phyloP scores from a whole-genome alignment of 2,113 vertebrate genomes.

The Scytalopus superciliaris region DNA sequence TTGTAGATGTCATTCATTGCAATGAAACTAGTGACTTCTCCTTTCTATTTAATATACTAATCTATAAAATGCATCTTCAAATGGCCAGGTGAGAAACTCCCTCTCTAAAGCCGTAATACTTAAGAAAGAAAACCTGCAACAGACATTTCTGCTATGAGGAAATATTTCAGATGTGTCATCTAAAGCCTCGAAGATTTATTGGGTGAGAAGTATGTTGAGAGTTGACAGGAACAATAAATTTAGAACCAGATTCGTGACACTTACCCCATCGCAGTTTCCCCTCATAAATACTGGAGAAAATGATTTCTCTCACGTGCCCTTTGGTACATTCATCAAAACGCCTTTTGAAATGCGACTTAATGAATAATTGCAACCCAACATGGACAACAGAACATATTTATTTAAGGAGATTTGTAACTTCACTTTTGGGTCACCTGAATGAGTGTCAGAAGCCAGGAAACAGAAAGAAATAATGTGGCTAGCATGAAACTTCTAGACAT shows the following conservation, averaged over 20 bases:
- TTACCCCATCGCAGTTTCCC: neutral
- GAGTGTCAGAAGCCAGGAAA: neutral
- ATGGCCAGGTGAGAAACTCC: neutral
- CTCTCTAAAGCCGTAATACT: neutral
- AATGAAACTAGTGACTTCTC: neutral
- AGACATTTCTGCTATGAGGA: slow-evolving; percentile 10
- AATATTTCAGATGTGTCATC: slow-evolving; percentile 31
- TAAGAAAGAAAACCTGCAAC: slow-evolving; percentile 9
- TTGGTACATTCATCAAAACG: slow-evolving; percentile 23
- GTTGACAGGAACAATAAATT: slow-evolving; percentile 54
- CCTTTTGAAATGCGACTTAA: slow-evolving; percentile 42
- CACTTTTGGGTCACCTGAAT: slow-evolving; percentile 2
- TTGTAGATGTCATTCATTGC: neutral
- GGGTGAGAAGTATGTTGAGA: slow-evolving; percentile 43
- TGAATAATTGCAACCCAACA: slow-evolving; percentile 24
- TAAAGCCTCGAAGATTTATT: slow-evolving; percentile 44
- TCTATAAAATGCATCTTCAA: slow-evolving; percentile 1
- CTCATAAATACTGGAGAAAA: slow-evolving; percentile 56
- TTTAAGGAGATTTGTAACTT: slow-evolving; percentile 32
- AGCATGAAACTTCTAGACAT: neutral
- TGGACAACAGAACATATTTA: slow-evolving; percentile 15
- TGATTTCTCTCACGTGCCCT: slow-evolving; percentile 17
- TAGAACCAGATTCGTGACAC: slow-evolving; percentile 37
- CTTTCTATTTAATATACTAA: neutral
- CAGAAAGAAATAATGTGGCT: neutral